Evolutionary conservation across 1,140 invertebrate species (phyloP), one percentile per base, ranked within the genome.

Genomic region (Mycetomoellerius zeteki): DNA sequence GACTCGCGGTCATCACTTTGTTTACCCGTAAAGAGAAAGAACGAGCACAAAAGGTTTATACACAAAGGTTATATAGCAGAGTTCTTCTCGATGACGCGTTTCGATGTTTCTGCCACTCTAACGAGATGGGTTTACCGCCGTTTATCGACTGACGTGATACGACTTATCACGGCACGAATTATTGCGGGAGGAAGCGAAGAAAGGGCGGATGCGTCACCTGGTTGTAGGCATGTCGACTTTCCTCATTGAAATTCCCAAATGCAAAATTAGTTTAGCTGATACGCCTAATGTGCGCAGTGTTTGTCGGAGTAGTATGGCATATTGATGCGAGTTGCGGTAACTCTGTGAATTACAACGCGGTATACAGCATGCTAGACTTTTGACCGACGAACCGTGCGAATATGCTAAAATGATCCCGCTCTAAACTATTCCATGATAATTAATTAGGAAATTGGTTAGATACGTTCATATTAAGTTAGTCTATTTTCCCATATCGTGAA

Each of bases 121-220:
- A 84, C 54, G 84, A 90, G 88, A 89, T 86, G 65, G 65, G 84
- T 71, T 76, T 90, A 58, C 84, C 88, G 58, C 30, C 56, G 76
- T 85, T 50, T 69, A 86, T 71, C 71, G 50, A 21, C 60, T 80
- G 58, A 88, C 62, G 43, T 69, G 69, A 86, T 81, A 77, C 71
- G 88, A 82, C 69, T 84, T 73, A 60, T 60, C 78, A 43, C 37
- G 37, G 8, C 8, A 72, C 76, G 88, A 81, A 37, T 84, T 82
- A 60, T 60, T 65, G 52, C 62, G 64, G 88, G 87, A 73, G 54
- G 80, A 81, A 71, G 43, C 60, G n/a, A 85, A 30, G 58, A 67
- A 47, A 58, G 72, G 50, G 65, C n/a, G n/a, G 37, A 43, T 54
- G 33, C 21, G 65, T n/a, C 54, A 21, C 67, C 47, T 27, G 64